Evolutionary conservation across 2,113 vertebrate genomes (phyloP).

Genomic region (Otus sunia): DNA sequence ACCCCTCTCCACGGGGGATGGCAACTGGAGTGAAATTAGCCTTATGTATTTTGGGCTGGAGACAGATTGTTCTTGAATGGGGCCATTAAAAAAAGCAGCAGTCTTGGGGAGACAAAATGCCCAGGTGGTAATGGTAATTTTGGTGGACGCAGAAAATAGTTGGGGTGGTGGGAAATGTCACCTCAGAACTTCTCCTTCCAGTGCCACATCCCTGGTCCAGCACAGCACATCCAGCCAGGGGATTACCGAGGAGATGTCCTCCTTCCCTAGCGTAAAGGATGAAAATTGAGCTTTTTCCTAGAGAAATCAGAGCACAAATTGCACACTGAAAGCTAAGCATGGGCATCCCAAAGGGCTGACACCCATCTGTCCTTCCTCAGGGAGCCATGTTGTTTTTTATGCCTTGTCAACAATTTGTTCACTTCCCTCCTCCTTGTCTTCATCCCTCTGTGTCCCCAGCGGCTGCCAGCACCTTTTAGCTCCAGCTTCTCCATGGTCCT

Average conservation of each 20-base stretch:
- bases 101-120: not conserved
- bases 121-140: not conserved
- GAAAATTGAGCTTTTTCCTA: not conserved
- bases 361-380: not conserved
- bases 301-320: not conserved
- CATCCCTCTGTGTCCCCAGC: not conserved
- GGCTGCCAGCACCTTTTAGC: not conserved
- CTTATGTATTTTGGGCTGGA: not conserved
- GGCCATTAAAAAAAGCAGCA: not conserved
- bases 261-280: not conserved
- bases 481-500: not conserved
- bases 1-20: not conserved
- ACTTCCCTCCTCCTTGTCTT: not conserved
- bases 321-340: accelerated
- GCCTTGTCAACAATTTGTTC: not conserved
- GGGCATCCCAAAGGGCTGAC: not conserved
- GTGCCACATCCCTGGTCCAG: not conserved
- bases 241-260: not conserved
- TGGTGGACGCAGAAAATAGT: not conserved
- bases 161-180: not conserved
- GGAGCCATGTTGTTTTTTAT: not conserved
- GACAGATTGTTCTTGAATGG: not conserved
- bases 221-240: not conserved
- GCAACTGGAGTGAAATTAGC: not conserved
- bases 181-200: not conserved